Conservation (phyloP, 2,113 vertebrate species). For the Mustelus asterias region DNA sequence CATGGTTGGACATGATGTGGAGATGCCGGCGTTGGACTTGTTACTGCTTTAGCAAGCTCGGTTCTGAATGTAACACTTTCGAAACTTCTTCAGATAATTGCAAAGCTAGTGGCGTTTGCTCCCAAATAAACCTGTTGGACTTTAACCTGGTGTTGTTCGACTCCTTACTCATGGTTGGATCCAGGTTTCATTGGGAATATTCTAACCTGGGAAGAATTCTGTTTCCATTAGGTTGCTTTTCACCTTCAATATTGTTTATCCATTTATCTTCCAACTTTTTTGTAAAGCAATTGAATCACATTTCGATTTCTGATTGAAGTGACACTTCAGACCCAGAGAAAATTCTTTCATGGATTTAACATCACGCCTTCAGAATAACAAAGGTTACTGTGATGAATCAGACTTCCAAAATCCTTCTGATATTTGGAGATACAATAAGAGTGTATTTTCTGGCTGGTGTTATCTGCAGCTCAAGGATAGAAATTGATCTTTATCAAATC, state of each 20-base stretch:
- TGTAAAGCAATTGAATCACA: not conserved
- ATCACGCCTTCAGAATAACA: constrained; percentile 14
- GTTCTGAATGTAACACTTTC: too few species aligned
- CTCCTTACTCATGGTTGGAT: too few species aligned
- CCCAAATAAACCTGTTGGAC: too few species aligned
- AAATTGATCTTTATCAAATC: constrained; percentile 19
- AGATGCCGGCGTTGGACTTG: too few species aligned
- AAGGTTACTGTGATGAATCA: not conserved
- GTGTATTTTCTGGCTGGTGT: not conserved
- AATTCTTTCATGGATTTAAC: constrained; percentile 1
- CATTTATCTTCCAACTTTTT: constrained; percentile 7
- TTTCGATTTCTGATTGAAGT: constrained; percentile 19
- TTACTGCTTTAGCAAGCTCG: too few species aligned
- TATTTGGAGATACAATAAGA: not conserved
- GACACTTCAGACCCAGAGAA: not conserved
- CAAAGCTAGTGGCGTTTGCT: too few species aligned
- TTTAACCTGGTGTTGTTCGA: too few species aligned
- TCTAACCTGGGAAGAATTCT: not conserved
- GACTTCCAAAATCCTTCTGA: not conserved
- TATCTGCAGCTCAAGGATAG: not conserved
- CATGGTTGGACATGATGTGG: too few species aligned
- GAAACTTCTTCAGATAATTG: too few species aligned
- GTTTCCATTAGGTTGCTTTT: not conserved
- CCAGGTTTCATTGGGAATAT: not conserved
- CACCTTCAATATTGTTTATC: not conserved